These are phyloP conservation scores for Aurelia aurita DNA, from an alignment of 30 jellyfish, hydroid and myxozoan genomes.

Conservation along the genomic window DNA sequence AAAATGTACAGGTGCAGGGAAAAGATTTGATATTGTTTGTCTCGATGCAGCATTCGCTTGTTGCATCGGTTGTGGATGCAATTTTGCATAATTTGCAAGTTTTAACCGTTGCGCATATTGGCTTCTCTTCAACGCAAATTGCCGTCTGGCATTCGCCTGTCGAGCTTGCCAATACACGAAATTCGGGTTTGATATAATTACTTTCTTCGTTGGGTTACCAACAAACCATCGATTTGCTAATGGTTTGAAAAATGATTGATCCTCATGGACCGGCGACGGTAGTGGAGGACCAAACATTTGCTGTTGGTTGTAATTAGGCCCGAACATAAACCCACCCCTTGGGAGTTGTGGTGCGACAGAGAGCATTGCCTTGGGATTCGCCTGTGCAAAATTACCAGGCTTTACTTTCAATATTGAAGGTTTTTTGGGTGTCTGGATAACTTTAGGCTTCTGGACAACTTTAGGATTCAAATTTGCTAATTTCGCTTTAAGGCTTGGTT, in stretches of 20 bases:
- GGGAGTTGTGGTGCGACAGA: too few relatives aligned
- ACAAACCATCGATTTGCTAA: conserved; percentile 6
- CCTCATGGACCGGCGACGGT: conserved; percentile 33
- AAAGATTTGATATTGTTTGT: conserved; percentile 14
- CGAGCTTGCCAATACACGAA: background rate
- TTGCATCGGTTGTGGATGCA: background rate
- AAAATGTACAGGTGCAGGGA: background rate
- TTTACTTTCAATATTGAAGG: too few relatives aligned
- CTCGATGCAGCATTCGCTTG: conserved; percentile 11
- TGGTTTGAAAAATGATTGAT: background rate
- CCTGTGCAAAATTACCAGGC: too few relatives aligned
- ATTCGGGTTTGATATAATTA: conserved; percentile 7
- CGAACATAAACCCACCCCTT: too few relatives aligned
- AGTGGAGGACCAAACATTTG: background rate
- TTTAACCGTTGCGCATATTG: background rate
- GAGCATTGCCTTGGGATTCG: too few relatives aligned
- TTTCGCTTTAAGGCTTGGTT: background rate
- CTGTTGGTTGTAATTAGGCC: too few relatives aligned
- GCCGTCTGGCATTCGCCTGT: background rate
- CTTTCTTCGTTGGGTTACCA: conserved; percentile 36
- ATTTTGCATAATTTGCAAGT: background rate
- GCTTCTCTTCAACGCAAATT: background rate
- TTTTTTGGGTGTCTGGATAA: too few relatives aligned
- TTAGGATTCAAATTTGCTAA: too few relatives aligned
- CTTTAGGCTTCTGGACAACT: too few relatives aligned